Evolutionary conservation across 2,888 invertebrate genomes (phyloP).

Genomic region (Eueremaeus valkanovi): DNA sequence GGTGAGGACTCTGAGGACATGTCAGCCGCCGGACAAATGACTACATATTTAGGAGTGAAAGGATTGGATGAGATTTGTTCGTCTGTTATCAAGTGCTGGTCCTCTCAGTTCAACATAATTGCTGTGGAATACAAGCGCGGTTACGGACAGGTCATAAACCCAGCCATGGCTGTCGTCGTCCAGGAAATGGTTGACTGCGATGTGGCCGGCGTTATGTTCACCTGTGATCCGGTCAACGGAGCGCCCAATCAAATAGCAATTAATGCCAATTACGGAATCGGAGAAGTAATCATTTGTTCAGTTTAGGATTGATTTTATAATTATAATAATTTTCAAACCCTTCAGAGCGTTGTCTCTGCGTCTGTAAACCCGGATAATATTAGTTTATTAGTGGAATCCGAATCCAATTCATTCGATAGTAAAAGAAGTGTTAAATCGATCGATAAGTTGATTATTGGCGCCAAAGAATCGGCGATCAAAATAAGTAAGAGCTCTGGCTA

Average conservation of each 20-base stretch:
- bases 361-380: constrained; percentile 71
- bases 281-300: no score
- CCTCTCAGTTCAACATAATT: constrained; percentile 69
- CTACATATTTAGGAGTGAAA: constrained; percentile 24
- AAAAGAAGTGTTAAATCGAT: constrained; percentile 21
- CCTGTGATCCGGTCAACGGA: constrained; percentile 68
- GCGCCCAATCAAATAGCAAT: constrained; percentile 66
- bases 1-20: constrained; percentile 26
- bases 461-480: neutral
- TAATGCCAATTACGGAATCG: constrained; percentile 75
- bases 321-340: neutral
- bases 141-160: constrained; percentile 65
- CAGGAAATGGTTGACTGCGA: constrained; percentile 70
- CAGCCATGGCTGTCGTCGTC: constrained; percentile 72
- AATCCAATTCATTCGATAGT: constrained; percentile 21
- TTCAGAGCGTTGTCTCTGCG: constrained; percentile 63
- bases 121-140: constrained; percentile 74
- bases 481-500: neutral
- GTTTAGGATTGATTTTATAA: neutral
- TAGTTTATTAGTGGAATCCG: constrained; percentile 21
- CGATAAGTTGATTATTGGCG: constrained; percentile 5
- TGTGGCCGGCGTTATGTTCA: constrained; percentile 70
- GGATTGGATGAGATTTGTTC: neutral
- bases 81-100: constrained; percentile 49
- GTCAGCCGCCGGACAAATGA: constrained; percentile 36